phyloP scores from a whole-genome alignment of 2,888 invertebrate genomes.

The Gibbula magus region DNA sequence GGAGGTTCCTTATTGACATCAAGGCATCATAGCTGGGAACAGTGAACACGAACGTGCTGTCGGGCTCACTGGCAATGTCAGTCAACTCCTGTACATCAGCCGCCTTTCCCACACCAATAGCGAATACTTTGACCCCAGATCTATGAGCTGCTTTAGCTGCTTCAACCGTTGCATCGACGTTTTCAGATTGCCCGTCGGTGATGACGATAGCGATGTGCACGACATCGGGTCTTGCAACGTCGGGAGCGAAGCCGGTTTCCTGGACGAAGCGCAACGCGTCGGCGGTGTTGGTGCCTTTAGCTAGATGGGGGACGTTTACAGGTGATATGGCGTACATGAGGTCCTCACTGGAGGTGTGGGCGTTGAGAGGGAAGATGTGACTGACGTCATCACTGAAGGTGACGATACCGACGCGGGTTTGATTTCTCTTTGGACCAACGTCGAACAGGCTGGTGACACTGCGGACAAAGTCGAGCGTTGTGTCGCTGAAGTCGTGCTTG shows the following conservation, averaged over 20 bases:
- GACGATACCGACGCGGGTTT: slow-evolving; percentile 55
- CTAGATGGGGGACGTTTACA: slow-evolving; percentile 39
- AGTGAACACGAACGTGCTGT: slow-evolving; percentile 55
- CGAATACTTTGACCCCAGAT: slow-evolving; percentile 60
- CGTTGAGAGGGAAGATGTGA: slow-evolving; percentile 45
- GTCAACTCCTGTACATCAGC: slow-evolving; percentile 56
- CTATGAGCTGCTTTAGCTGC: slow-evolving; percentile 54
- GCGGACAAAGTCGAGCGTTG: slow-evolving; percentile 51
- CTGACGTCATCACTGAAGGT: slow-evolving; percentile 49
- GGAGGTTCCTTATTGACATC: slow-evolving; percentile 55
- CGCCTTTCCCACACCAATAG: slow-evolving; percentile 64
- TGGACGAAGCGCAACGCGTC: slow-evolving; percentile 50
- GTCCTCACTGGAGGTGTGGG: slow-evolving; percentile 33
- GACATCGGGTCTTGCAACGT: slow-evolving; percentile 45
- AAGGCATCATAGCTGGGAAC: slow-evolving; percentile 60
- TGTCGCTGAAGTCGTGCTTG: slow-evolving; percentile 57
- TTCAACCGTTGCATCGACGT: slow-evolving; percentile 49
- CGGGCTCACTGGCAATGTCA: slow-evolving; percentile 58
- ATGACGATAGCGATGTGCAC: slow-evolving; percentile 63
- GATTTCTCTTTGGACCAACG: slow-evolving; percentile 39
- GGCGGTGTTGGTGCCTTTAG: slow-evolving; percentile 55
- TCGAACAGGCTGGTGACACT: slow-evolving; percentile 53
- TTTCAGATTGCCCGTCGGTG: slow-evolving; percentile 65
- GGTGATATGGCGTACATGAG: slow-evolving; percentile 41
- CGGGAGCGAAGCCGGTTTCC: slow-evolving; percentile 44